phyloP scores from a whole-genome alignment of 30 jellyfish, hydroid and myxozoan genomes.

The Cassiopea xamachana region DNA sequence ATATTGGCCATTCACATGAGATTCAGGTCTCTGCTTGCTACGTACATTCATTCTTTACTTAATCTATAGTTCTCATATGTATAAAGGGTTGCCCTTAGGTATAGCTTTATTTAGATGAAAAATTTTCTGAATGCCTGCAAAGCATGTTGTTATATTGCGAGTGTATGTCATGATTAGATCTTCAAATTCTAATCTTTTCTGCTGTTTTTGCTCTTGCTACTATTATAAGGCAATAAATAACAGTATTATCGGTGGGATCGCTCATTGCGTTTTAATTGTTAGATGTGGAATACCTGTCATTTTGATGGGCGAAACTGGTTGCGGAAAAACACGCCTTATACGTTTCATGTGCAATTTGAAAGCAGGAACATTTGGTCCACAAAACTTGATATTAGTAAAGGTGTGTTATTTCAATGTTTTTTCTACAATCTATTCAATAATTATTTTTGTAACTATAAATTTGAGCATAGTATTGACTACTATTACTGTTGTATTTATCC shows the following conservation, averaged over 20 bases:
- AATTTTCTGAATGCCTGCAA: no score
- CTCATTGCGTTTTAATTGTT: background rate
- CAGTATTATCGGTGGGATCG: background rate
- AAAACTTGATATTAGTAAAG: constrained; percentile 73
- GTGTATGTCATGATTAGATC: background rate
- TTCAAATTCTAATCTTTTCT: no score
- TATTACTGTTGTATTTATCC: background rate
- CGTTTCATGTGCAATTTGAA: constrained; percentile 75
- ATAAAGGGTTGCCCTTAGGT: no score
- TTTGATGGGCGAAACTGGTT: constrained; percentile 85
- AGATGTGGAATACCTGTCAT: constrained; percentile 79
- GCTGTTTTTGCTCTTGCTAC: background rate
- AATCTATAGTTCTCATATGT: no score
- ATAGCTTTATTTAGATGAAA: no score
- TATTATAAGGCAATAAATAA: no score
- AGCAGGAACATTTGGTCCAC: constrained; percentile 56
- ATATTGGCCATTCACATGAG: constrained; percentile 84
- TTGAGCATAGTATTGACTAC: background rate
- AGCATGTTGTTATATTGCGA: background rate
- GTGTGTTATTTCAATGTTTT: constrained; percentile 8
- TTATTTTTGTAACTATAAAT: no score
- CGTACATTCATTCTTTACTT: background rate
- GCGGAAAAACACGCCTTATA: constrained; percentile 76
- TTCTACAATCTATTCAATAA: background rate
- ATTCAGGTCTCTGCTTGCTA: constrained; percentile 56